Base-by-base conservation (phyloP, 1,140 invertebrate species). In the Temnothorax nylanderi region DNA sequence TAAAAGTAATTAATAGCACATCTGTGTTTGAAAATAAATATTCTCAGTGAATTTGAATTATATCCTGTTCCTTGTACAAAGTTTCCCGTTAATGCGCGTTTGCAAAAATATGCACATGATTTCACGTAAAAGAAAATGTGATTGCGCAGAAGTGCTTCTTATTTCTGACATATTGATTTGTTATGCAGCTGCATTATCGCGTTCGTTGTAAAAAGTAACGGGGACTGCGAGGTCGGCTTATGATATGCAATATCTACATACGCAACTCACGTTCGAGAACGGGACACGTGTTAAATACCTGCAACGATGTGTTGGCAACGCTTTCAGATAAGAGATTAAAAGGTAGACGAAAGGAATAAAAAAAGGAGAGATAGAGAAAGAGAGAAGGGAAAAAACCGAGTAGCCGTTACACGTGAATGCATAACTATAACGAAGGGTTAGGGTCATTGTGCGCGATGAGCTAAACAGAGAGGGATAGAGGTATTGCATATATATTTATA, bases 371-470 rank as follows among this genome's bases (percentile, higher is more conserved):
- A 44, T 0, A 13, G 13, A 44, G 21, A 58, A 16, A 75, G 34
- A 37, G 47, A 37, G 1, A 32, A 21, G 21, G 21, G 18, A 37
- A 41, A 75, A 77, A 77, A 64, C 37, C 54, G 54, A 64, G 75
- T 26, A 32, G 13, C 10, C 41, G n/a, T 80, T 80, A 54, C 77
- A 67, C 77, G n/a, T 67, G 60, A 80, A 80, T 67, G 77, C 47
- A 67, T 67, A 77, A 64, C 75, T 77, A 21, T 77, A 77, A 80
- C 77, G 62, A 67, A 67, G 44, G 62, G 75, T 77, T 80, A 51
- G n/a, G n/a, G 54, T 76, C 56, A 21, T 76, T 44, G 56, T 62
- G 21, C 37, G 56, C 54, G 54, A n/a, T 16, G 21, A 58, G 54
- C 16, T 58, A 76, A 58, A 56, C 37, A 41, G 13, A 47, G 41